These are phyloP conservation scores for Brachyhypopomus occidentalis DNA, from an alignment of 2,113 vertebrate species.

Conservation along the genomic window DNA sequence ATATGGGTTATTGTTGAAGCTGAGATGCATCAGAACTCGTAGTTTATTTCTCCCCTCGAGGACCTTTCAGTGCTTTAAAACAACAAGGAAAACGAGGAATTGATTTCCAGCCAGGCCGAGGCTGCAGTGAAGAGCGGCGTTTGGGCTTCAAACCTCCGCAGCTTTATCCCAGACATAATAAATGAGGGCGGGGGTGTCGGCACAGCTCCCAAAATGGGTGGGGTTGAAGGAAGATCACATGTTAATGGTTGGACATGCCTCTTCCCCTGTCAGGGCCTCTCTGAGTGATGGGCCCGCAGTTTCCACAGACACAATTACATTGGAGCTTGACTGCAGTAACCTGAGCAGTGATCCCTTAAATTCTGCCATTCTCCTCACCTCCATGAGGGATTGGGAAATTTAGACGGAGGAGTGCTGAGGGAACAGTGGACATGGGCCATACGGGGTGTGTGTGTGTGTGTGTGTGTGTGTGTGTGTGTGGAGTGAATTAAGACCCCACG, in stretches of 20 bases:
- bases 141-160: slow-evolving; percentile 25
- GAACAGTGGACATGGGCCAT: slow-evolving; percentile 1
- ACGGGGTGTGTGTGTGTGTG: background rate
- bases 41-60: background rate
- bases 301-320: slow-evolving; percentile 35
- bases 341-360: slow-evolving; percentile 53
- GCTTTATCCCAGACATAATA: slow-evolving; percentile 37
- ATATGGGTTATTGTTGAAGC: no score
- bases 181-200: slow-evolving; percentile 22
- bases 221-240: slow-evolving; percentile 41
- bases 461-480: no score
- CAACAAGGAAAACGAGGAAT: slow-evolving; percentile 14
- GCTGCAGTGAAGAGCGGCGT: slow-evolving; percentile 19
- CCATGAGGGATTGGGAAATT: slow-evolving; percentile 25
- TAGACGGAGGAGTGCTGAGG: slow-evolving; percentile 23
- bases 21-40: no score
- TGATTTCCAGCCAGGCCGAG: slow-evolving; percentile 31
- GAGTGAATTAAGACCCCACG: background rate
- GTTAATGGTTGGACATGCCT: slow-evolving; percentile 45
- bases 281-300: slow-evolving; percentile 36
- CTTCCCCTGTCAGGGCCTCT: slow-evolving; percentile 31
- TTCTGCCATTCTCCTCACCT: slow-evolving; percentile 40
- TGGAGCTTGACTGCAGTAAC: slow-evolving; percentile 51
- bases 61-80: slow-evolving; percentile 30
- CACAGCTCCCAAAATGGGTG: slow-evolving; percentile 15